Percentiles rank a stretch among this genome's conserved stretches.
Evolutionary conservation across 2,888 invertebrate species (phyloP).

Genomic region (Agonopterix heracliana): DNA sequence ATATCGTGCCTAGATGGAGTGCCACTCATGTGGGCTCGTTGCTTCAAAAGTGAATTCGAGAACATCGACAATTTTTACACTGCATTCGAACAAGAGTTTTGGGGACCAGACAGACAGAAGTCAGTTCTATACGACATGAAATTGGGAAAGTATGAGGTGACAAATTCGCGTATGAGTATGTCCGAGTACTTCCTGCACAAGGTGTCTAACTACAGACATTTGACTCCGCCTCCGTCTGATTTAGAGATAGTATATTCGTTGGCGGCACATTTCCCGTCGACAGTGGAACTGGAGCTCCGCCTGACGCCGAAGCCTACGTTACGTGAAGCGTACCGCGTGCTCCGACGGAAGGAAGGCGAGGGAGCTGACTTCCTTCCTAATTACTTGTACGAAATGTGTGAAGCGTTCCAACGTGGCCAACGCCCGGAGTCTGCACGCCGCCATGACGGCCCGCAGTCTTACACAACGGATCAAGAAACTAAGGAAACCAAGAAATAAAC

Average conservation of each 20-base stretch:
- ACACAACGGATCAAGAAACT: slow-evolving; percentile 30
- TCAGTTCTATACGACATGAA: slow-evolving; percentile 65
- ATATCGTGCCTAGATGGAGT: slow-evolving; percentile 65
- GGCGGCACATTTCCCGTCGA: slow-evolving; percentile 66
- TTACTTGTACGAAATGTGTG: slow-evolving; percentile 71
- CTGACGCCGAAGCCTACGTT: slow-evolving; percentile 64
- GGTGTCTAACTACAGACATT: slow-evolving; percentile 63
- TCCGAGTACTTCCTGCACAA: slow-evolving; percentile 69
- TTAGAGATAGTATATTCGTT: slow-evolving; percentile 67
- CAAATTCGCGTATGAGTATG: slow-evolving; percentile 53
- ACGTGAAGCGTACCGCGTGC: slow-evolving; percentile 63
- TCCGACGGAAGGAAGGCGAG: slow-evolving; percentile 65
- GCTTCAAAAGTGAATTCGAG: slow-evolving; percentile 59
- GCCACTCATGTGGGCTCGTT: slow-evolving; percentile 67
- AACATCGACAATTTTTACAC: slow-evolving; percentile 50
- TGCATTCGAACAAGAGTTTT: slow-evolving; percentile 66
- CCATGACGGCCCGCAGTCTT: slow-evolving; percentile 34
- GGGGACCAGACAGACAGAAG: slow-evolving; percentile 65
- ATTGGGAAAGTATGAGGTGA: slow-evolving; percentile 62
- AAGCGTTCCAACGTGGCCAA: slow-evolving; percentile 61
- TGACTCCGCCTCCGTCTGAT: slow-evolving; percentile 65
- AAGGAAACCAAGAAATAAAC: slow-evolving; percentile 27
- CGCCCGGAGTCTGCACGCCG: slow-evolving; percentile 55
- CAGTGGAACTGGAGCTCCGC: slow-evolving; percentile 64
- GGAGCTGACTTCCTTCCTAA: slow-evolving; percentile 62